Conservation (phyloP, 1,140 invertebrate species). For the Lycorma delicatula region DNA sequence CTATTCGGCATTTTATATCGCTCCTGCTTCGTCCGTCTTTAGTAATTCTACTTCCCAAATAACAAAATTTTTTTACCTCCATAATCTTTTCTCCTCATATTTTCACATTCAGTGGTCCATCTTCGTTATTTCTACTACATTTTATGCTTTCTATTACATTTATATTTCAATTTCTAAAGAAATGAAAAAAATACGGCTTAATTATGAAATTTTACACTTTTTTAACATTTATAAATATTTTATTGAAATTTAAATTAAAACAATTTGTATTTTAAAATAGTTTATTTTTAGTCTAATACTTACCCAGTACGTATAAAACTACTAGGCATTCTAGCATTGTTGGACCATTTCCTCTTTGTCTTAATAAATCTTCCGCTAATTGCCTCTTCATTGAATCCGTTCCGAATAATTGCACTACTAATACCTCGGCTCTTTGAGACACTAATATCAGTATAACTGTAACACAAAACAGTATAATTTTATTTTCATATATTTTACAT, state of each 20-base stretch:
- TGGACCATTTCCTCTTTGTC: conserved; percentile 68
- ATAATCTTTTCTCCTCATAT: too few species aligned
- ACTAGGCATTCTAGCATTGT: conserved; percentile 69
- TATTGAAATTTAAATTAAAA: too few species aligned
- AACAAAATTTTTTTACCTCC: too few species aligned
- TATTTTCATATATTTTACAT: too few species aligned
- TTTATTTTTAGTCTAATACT: conserved; percentile 31
- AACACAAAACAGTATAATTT: conserved; percentile 6
- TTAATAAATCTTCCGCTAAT: conserved; percentile 48
- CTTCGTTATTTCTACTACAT: too few species aligned
- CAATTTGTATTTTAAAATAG: too few species aligned
- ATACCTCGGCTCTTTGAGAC: conserved; percentile 71
- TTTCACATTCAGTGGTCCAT: too few species aligned
- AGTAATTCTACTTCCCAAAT: too few species aligned
- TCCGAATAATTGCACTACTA: conserved; percentile 61
- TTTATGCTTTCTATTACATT: too few species aligned
- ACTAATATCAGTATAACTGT: conserved; percentile 77
- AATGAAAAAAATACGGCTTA: background rate
- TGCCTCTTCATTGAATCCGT: conserved; percentile 51
- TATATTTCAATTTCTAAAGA: background rate
- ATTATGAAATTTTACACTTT: background rate
- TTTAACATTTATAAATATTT: background rate
- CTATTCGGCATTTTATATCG: too few species aligned
- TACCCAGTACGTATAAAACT: conserved; percentile 65
- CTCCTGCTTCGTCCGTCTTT: too few species aligned